Percentiles rank a stretch among this genome's conserved stretches.
Evolutionary conservation across 1,140 invertebrate species (phyloP).

Genomic region (Lordiphosa collinella): DNA sequence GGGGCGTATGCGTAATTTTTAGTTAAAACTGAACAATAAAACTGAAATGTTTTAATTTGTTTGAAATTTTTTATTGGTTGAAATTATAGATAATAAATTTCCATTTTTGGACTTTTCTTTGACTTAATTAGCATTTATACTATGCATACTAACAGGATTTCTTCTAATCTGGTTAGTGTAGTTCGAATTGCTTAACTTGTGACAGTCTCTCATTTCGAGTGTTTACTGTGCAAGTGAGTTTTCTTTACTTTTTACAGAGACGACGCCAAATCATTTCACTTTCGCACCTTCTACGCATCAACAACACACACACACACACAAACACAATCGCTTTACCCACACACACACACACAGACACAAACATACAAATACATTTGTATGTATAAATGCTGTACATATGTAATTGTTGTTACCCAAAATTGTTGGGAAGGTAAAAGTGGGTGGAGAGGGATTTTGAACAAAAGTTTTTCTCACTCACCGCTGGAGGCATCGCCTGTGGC

Average conservation of each 20-base stretch:
- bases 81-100: too few species aligned
- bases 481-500: conserved; percentile 56
- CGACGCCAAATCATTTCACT: conserved; percentile 60
- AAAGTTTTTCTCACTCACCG: conserved; percentile 64
- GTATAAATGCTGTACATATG: neutral
- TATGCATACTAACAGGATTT: too few species aligned
- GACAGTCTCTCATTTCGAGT: conserved; percentile 5
- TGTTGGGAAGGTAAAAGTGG: neutral
- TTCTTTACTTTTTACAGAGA: conserved; percentile 2
- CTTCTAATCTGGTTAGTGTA: too few species aligned
- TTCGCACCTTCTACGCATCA: conserved; percentile 72
- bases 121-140: too few species aligned
- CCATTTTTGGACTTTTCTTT: too few species aligned
- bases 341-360: conserved; percentile 2
- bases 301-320: conserved; percentile 9
- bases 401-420: conserved; percentile 34
- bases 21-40: too few species aligned
- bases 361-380: conserved; percentile 3
- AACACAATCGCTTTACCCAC: neutral
- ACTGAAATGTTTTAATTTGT: too few species aligned
- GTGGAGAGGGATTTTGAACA: conserved; percentile 1
- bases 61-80: too few species aligned
- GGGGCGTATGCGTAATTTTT: too few species aligned
- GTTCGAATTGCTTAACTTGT: neutral
- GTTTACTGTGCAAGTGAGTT: conserved; percentile 15